Percentiles rank a stretch among this genome's conserved stretches.
phyloP scores from a whole-genome alignment of 2,113 vertebrate genomes.

The Callipepla californica region DNA sequence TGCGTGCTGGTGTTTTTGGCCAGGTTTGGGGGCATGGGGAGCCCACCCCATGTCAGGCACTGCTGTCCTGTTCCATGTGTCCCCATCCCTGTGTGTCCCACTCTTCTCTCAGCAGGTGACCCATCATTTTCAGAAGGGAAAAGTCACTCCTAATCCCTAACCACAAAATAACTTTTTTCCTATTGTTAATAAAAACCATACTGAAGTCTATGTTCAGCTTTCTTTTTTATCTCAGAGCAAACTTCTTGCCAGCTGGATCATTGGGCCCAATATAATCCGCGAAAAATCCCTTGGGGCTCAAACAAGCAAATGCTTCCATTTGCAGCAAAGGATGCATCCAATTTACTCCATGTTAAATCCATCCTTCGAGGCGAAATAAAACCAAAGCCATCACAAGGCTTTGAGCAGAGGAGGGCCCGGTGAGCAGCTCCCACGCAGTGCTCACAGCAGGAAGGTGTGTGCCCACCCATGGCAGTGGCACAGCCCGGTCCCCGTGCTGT shows the following conservation, averaged over 20 bases:
- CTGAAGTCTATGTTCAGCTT: not conserved
- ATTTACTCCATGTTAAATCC: not conserved
- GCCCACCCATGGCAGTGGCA: not conserved
- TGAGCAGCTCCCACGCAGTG: too few relatives aligned
- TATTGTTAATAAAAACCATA: not conserved
- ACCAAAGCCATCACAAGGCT: not conserved
- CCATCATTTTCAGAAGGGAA: not conserved
- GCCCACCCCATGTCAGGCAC: fast-evolving
- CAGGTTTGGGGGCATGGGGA: not conserved
- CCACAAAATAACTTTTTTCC: fast-evolving
- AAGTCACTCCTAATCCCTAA: not conserved
- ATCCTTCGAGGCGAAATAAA: not conserved
- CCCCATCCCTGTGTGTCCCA: fast-evolving
- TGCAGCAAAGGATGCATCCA: not conserved
- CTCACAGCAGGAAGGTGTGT: not conserved
- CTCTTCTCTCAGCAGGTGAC: not conserved
- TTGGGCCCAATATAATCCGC: not conserved
- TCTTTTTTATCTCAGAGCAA: not conserved
- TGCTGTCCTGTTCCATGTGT: fast-evolving
- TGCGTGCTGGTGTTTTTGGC: fast-evolving
- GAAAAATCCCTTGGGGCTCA: not conserved
- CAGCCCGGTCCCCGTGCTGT: not conserved
- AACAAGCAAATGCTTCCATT: constrained; percentile 13
- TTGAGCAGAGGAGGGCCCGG: not conserved
- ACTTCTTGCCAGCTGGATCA: not conserved